These are phyloP conservation scores for Phocoena phocoena DNA, from an alignment of 2,113 vertebrate genomes.

Conservation along the genomic window DNA sequence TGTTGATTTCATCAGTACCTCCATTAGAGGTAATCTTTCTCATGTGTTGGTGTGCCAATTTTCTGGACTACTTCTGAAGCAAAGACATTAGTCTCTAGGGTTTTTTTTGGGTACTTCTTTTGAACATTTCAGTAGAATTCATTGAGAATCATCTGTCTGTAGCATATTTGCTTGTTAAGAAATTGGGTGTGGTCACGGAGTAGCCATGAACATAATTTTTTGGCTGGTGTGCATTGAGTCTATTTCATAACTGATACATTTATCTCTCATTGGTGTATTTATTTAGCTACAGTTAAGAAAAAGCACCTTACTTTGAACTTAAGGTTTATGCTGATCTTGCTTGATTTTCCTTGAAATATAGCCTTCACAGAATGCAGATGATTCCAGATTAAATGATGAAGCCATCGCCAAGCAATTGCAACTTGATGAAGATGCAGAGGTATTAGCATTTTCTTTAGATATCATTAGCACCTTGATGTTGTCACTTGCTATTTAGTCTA, in stretches of 20 bases:
- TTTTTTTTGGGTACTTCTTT: neutral
- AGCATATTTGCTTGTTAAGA: constrained; percentile 31
- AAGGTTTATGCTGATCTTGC: constrained; percentile 41
- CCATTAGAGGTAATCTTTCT: neutral
- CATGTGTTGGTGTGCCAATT: neutral
- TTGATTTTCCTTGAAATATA: constrained; percentile 78
- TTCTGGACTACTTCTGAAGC: neutral
- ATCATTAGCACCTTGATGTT: neutral
- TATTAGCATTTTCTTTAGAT: constrained; percentile 69
- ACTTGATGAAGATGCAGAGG: constrained; percentile 93
- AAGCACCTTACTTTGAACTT: neutral
- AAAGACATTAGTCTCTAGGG: neutral
- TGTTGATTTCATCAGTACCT: neutral
- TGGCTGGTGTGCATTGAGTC: neutral
- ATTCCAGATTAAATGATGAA: constrained; percentile 88
- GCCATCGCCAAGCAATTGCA: constrained; percentile 92
- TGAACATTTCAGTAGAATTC: neutral
- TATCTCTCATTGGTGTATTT: neutral
- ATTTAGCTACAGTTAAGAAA: neutral
- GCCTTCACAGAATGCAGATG: constrained; percentile 84
- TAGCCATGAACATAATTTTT: neutral
- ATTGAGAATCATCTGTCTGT: neutral
- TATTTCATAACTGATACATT: neutral
- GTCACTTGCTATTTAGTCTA: neutral
- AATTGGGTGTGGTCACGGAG: constrained; percentile 10